Evolutionary conservation across 1,140 invertebrate genomes (phyloP), one percentile per base, ranked within the genome.

Genomic region (Caenorhabditis brenneri): DNA sequence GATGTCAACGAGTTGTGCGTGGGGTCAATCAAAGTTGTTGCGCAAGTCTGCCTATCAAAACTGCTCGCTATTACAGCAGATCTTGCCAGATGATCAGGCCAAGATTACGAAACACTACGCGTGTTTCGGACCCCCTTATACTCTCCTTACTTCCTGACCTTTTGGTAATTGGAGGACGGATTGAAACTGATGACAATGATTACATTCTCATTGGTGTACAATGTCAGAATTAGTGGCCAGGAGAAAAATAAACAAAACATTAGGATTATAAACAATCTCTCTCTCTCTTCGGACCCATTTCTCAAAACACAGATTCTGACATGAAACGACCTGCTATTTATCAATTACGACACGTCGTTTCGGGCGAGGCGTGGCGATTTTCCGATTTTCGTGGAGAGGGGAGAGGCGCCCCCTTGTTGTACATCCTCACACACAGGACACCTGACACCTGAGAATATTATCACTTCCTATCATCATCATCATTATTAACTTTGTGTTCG

Each of bases 11-110:
- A 74, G 36, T 65, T 36, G 31, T 24, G n/a, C 60, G 36, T 65
- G 58, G 65, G 65, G 65, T 74, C 65, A 74, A 74, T 74, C 65
- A 74, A 74, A 74, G 46, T n/a, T 46, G 65, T 74, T 74, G 65
- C 65, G 65, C 65, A 74, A 74, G 65, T 16, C 65, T 74, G 65
- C 65, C 65, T 74, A 74, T 74, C 65, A 74, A 74, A 74, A 74
- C 65, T 42, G 36, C 65, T 74, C 65, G 16, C 65, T 33, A 74
- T 74, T 42, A 74, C 65, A 74, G 33, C 36, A 74, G 36, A 74
- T 74, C 65, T 74, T 74, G 65, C n/a, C 65, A 74, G 65, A 74
- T 42, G 36, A 74, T 74, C n/a, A 29, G 65, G 65, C 15, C 65
- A 74, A 74, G 65, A 74, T 74, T 74, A 42, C 36, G 65, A 74